phyloP scores from a whole-genome alignment of 2,113 vertebrate genomes.

The Rhizomys pruinosus region DNA sequence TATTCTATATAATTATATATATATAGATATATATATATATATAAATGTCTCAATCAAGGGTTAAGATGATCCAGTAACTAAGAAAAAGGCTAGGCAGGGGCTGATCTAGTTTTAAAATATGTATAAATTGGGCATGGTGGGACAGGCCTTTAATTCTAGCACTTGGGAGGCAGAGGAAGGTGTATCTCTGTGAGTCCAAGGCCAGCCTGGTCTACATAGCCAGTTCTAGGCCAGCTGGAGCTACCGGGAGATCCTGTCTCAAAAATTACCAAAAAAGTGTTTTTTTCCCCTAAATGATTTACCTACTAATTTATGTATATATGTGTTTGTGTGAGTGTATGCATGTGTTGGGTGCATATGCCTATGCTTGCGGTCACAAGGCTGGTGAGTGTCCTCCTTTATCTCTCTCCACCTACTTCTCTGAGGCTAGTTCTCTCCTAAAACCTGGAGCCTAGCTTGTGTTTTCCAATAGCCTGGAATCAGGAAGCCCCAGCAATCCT shows the following conservation, averaged over 20 bases:
- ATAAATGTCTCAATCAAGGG: not conserved
- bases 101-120: not conserved
- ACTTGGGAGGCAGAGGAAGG: too few species aligned
- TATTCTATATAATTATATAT: too few species aligned
- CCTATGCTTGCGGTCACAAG: not conserved
- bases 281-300: not conserved
- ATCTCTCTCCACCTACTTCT: not conserved
- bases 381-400: not conserved
- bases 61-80: constrained; percentile 22
- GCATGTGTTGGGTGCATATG: not conserved
- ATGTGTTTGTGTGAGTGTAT: not conserved
- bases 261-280: too few species aligned
- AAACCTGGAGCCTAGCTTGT: not conserved
- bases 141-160: too few species aligned
- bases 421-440: not conserved
- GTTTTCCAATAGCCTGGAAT: not conserved
- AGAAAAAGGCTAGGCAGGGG: constrained; percentile 6
- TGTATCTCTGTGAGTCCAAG: too few species aligned
- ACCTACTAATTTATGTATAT: not conserved
- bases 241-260: too few species aligned
- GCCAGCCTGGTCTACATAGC: too few species aligned
- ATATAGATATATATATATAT: too few species aligned
- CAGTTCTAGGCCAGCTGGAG: too few species aligned
- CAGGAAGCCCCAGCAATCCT: not conserved
- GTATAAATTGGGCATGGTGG: too few species aligned